Evolutionary conservation across 2,113 vertebrate genomes (phyloP).

Genomic region (Misgurnus anguillicaudatus): DNA sequence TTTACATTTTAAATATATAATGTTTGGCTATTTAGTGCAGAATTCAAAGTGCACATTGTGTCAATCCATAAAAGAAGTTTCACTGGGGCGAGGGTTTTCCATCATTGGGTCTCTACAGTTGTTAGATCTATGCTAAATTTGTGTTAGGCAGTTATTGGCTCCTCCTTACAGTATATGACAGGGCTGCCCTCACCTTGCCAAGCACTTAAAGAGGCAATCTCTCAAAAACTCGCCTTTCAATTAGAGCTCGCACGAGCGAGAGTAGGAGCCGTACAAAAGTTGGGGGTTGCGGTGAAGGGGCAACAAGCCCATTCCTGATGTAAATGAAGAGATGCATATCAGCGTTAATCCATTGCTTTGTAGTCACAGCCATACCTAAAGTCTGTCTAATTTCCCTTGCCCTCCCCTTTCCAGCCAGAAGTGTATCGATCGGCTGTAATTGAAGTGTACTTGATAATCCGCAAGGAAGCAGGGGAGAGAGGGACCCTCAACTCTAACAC

Average conservation of each 20-base stretch:
- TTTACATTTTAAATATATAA: not conserved
- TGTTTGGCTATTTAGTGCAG: not conserved
- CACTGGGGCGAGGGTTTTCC: conserved; percentile 60
- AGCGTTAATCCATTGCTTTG: conserved; percentile 83
- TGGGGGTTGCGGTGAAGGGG: conserved; percentile 69
- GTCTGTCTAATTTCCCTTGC: conserved; percentile 81
- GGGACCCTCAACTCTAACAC: conserved; percentile 75
- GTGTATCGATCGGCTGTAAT: conserved; percentile 83
- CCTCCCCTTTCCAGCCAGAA: conserved; percentile 79
- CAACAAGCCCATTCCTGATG: conserved; percentile 76
- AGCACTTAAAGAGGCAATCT: conserved; percentile 82
- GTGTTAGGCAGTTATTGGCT: conserved; percentile 58
- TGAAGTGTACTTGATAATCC: conserved; percentile 86
- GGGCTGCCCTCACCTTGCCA: conserved; percentile 78
- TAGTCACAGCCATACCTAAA: conserved; percentile 81
- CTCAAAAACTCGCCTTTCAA: conserved; percentile 76
- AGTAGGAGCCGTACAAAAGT: conserved; percentile 66
- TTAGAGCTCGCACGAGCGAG: conserved; percentile 72
- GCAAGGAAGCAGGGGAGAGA: conserved; percentile 75
- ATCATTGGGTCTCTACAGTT: conserved; percentile 54
- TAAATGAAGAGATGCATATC: conserved; percentile 86
- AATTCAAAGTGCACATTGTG: conserved; percentile 1
- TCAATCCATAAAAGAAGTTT: not conserved
- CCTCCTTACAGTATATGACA: conserved; percentile 68
- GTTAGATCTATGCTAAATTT: conserved; percentile 46